These are phyloP conservation scores for Drosophila kuntzei DNA, from an alignment of 2,888 invertebrate species.

Conservation along the genomic window DNA sequence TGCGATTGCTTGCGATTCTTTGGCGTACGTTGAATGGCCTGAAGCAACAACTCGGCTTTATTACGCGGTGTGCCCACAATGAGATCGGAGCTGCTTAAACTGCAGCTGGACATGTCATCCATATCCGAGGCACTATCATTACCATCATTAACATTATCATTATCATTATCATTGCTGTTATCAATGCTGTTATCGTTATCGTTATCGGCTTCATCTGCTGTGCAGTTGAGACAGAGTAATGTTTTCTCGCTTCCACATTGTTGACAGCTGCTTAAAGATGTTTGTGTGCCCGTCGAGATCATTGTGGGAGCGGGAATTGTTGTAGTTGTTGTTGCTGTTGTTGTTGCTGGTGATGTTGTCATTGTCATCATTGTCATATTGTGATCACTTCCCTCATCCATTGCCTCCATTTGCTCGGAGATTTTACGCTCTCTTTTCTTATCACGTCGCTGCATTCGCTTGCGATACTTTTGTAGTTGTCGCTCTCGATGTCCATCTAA, in stretches of 20 bases:
- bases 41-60: conserved; percentile 87
- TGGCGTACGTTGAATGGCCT: conserved; percentile 87
- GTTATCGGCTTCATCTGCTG: conserved; percentile 26
- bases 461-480: conserved; percentile 85
- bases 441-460: conserved; percentile 85
- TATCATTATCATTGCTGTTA: background rate
- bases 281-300: conserved; percentile 85
- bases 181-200: too few species aligned
- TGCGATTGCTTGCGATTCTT: conserved; percentile 81
- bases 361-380: conserved; percentile 18
- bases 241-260: conserved; percentile 85
- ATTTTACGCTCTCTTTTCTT: conserved; percentile 80
- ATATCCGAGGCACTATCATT: conserved; percentile 67
- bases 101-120: conserved; percentile 71
- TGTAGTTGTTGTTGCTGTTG: conserved; percentile 14
- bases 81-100: conserved; percentile 77
- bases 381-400: conserved; percentile 70
- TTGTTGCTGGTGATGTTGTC: background rate
- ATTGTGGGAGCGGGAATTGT: conserved; percentile 74
- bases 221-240: conserved; percentile 83
- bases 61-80: conserved; percentile 84
- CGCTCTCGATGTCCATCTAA: conserved; percentile 83
- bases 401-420: conserved; percentile 60
- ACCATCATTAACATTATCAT: conserved; percentile 26
- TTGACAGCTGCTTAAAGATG: conserved; percentile 78